Base-by-base conservation (phyloP, 2,797 vertebrate genomes). In the Lagocephalus sceleratus region DNA sequence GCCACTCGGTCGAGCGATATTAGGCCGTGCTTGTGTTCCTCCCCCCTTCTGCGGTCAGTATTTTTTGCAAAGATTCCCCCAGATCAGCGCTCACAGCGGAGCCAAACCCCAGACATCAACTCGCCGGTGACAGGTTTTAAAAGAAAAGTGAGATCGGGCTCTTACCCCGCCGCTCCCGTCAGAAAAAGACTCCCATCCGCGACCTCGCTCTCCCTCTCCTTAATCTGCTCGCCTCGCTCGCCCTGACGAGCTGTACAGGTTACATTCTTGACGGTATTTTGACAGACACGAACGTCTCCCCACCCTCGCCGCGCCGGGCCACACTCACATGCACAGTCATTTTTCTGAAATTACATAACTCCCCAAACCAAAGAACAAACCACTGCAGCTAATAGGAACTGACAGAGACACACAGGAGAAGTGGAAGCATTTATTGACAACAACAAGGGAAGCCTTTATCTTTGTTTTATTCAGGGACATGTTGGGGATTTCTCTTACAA, bases 211-310 rank as follows among this genome's bases (percentile, higher is more conserved):
- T 44, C 53, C 17, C 40, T 23, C 43, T 41, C 51, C 47, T 0
- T 40, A 40, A 26, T 16, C 21, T 35, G 35, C 58, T 50, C 55
- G 40, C 58, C 46, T 47, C 3, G 52, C 50, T 81, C 62, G 38
- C 71, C 78, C 76, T 57, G 69, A 63, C 69, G 51, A 86, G 77
- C 85, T 49, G 68, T 50, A 78, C 79, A 71, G 73, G 75, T 84
- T 61, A 57, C 87, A 90, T 90, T 90, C 85, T 78, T 84, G 49
- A 77, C 60, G 61, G 74, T 66, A 63, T 52, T 81, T 70, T 65
- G 71, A 75, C 70, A 75, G 69, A 70, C 51, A 1, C 47, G 52
- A 71, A 75, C 71, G 58, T 60, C 58, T 60, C 43, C 55, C 64
- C 62, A 7, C 71, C 62, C 63, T 56, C 23, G 47, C 44, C 6